Evolutionary conservation across 2,888 invertebrate species (phyloP).

Genomic region (Coenonympha arcania): DNA sequence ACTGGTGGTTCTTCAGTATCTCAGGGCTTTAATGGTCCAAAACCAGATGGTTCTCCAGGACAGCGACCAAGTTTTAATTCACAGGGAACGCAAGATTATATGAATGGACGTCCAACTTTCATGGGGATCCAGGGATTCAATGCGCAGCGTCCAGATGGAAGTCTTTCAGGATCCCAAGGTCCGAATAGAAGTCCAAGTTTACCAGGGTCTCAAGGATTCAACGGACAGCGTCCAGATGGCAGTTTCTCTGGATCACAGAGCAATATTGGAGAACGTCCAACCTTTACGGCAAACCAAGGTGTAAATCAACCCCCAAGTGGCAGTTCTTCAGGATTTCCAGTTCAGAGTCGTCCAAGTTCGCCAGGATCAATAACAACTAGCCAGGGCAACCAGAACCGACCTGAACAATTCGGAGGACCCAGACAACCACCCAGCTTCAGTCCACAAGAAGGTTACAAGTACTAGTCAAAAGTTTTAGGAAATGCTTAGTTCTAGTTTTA

Average conservation of each 20-base stretch:
- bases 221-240: not conserved
- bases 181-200: constrained; percentile 5
- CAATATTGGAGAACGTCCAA: not conserved
- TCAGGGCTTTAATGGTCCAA: constrained; percentile 15
- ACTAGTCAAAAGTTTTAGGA: constrained; percentile 51
- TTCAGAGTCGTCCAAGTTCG: constrained; percentile 4
- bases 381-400: constrained; percentile 28
- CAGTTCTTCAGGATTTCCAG: constrained; percentile 11
- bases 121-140: not conserved
- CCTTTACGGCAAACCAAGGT: not conserved
- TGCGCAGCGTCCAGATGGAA: constrained; percentile 18
- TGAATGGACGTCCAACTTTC: constrained; percentile 12
- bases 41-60: no score
- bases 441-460: constrained; percentile 63
- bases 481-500: constrained; percentile 30
- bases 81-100: not conserved
- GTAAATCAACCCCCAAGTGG: constrained; percentile 18
- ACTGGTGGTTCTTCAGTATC: constrained; percentile 20
- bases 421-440: constrained; percentile 64
- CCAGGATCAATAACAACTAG: constrained; percentile 16
- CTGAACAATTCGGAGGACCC: constrained; percentile 51
- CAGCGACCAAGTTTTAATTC: constrained; percentile 12
- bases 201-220: constrained; percentile 17
- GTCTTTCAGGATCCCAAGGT: constrained; percentile 6
- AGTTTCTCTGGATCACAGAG: not conserved